Evolutionary conservation across 2,888 invertebrate species (phyloP).

Genomic region (Harpalus rufipes): DNA sequence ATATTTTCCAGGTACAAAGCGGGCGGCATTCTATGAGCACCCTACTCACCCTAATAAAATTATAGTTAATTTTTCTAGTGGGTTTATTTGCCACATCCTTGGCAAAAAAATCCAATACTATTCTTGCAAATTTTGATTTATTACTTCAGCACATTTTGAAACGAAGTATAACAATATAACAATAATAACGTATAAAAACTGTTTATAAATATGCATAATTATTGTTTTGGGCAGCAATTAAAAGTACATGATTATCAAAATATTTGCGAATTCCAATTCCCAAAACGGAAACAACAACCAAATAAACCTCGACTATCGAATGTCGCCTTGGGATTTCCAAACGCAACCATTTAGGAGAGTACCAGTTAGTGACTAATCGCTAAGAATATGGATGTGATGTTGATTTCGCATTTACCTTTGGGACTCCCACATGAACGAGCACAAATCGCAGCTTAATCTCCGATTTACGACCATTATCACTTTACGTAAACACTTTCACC

Average conservation of each 20-base stretch:
- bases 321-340: conserved; percentile 60
- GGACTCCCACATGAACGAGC: conserved; percentile 73
- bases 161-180: too few species aligned
- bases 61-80: too few species aligned
- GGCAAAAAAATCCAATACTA: too few species aligned
- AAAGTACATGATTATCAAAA: conserved; percentile 36
- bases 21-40: too few species aligned
- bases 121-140: too few species aligned
- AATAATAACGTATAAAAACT: neutral
- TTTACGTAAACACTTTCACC: conserved; percentile 27
- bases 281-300: conserved; percentile 47
- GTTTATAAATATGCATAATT: neutral
- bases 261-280: conserved; percentile 10
- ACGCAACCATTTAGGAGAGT: conserved; percentile 49
- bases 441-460: conserved; percentile 72
- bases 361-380: conserved; percentile 61
- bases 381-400: conserved; percentile 51
- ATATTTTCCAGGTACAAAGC: too few species aligned
- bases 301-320: conserved; percentile 44
- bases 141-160: too few species aligned
- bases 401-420: conserved; percentile 73
- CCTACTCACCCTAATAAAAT: too few species aligned
- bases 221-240: neutral
- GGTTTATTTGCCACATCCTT: too few species aligned
- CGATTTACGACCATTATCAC: conserved; percentile 76